Evolutionary conservation across 2,797 vertebrate species (phyloP), one percentile per base, ranked within the genome.

Genomic region (Cygnus olor): DNA sequence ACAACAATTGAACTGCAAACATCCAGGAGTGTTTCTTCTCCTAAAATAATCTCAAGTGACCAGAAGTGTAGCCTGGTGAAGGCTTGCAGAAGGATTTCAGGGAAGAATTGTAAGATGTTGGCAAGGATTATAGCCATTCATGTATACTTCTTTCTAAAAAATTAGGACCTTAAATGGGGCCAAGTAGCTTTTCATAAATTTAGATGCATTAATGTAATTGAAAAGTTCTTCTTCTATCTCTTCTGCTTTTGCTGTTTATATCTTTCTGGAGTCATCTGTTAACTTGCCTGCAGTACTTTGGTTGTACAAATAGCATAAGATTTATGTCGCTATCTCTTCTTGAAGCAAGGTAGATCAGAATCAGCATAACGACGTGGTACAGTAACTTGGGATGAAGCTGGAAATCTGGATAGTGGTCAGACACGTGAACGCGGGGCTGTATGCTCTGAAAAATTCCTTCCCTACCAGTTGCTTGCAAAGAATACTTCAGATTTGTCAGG

Each of bases 21-120:
- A 51, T 53, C 72, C 14, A 36, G 42, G 25, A 38, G 28, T n/a
- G 28, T 2, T 15, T 76, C 0, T 57, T 88, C 16, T 9, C 49
- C 25, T 51, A 13, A 4, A 65, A 63, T 73, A 24, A 18, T 34
- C 4, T 14, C 5, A 36, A 21, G 10, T 36, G 14, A 56, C 88
- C 7, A 42, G 32, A 42, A 71, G 27, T 28, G 19, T 57, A 14
- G 60, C 4, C 57, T 84, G 27, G 18, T 16, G 78, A 54, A 51
- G 36, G 20, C 6, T 17, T 0, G 0, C 28, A 12, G 14, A 71
- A 47, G 40, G 16, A n/a, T 69, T 78, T 78, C 10, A 20, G 17
- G 34, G 42, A 56, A 19, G 38, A 14, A 9, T 14, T 36, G 18
- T 28, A 32, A 21, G 40, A 14, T 32, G 40, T 36, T 21, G 61